Conservation (phyloP, 2,113 vertebrate genomes). For the Phycodurus eques region DNA sequence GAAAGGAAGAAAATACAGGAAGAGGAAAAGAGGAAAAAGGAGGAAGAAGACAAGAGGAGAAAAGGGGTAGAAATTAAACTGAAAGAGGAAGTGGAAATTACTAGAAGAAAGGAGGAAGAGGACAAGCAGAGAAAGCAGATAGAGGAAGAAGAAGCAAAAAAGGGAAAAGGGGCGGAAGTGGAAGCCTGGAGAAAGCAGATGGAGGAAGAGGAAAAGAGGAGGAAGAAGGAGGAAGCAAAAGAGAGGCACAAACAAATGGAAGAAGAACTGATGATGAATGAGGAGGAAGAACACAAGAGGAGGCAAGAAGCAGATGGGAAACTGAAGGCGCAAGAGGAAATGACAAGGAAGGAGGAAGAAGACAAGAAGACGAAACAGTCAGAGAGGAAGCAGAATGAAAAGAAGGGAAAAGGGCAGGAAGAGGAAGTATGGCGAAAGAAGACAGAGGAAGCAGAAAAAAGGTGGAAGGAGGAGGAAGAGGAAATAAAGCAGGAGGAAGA, state of each 20-base stretch:
- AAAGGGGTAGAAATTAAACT: background rate
- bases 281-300: slow-evolving; percentile 18
- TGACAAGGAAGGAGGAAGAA: slow-evolving; percentile 22
- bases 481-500: background rate
- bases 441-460: background rate
- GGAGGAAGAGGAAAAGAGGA: slow-evolving; percentile 49
- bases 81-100: background rate
- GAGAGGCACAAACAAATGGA: slow-evolving; percentile 45
- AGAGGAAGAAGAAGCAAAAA: slow-evolving; percentile 35
- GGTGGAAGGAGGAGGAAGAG: slow-evolving; percentile 53
- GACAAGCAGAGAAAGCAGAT: background rate
- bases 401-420: background rate
- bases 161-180: background rate
- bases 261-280: background rate
- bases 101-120: background rate
- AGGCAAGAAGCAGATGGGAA: background rate
- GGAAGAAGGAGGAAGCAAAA: slow-evolving; percentile 41
- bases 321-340: background rate
- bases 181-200: slow-evolving; percentile 43
- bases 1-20: slow-evolving; percentile 57
- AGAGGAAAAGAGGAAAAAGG: slow-evolving; percentile 43
- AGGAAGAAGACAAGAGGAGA: slow-evolving; percentile 21
- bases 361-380: background rate
- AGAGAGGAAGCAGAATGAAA: slow-evolving; percentile 11
- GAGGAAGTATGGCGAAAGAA: background rate